Conservation (phyloP, 2,888 invertebrate species). For the Allolobophora icterica region DNA sequence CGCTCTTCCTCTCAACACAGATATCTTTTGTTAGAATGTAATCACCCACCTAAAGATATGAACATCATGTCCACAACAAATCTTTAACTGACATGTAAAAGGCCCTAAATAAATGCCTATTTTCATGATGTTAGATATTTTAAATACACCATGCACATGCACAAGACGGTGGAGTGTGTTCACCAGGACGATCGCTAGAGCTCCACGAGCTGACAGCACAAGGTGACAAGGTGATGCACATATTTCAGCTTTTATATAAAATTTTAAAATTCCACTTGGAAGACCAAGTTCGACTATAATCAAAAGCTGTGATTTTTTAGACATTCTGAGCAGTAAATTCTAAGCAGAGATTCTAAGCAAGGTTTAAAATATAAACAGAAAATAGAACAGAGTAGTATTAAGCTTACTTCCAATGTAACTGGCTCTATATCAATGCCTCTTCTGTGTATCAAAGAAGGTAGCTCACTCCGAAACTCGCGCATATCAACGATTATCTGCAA, state of each 20-base stretch:
- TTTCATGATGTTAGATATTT: neutral
- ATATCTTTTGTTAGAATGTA: conserved; percentile 95
- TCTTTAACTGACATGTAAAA: neutral
- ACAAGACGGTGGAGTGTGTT: too few species aligned
- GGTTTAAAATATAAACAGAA: neutral
- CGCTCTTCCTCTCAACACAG: conserved; percentile 93
- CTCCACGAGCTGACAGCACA: too few species aligned
- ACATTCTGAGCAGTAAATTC: neutral
- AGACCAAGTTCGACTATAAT: neutral
- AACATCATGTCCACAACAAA: neutral
- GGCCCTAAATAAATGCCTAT: neutral
- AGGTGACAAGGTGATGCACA: too few species aligned
- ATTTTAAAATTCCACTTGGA: neutral
- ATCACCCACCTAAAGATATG: conserved; percentile 80
- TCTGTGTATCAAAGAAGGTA: conserved; percentile 90
- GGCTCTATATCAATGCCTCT: conserved; percentile 91
- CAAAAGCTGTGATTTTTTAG: neutral
- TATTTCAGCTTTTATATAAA: neutral
- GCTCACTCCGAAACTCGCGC: conserved; percentile 94
- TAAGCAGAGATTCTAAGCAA: neutral
- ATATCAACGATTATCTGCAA: conserved; percentile 82
- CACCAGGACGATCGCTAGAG: too few species aligned
- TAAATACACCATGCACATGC: neutral
- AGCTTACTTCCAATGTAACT: conserved; percentile 76
- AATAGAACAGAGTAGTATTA: neutral